Conservation (phyloP, 2,113 vertebrate species). For the Toxostoma redivivum region DNA sequence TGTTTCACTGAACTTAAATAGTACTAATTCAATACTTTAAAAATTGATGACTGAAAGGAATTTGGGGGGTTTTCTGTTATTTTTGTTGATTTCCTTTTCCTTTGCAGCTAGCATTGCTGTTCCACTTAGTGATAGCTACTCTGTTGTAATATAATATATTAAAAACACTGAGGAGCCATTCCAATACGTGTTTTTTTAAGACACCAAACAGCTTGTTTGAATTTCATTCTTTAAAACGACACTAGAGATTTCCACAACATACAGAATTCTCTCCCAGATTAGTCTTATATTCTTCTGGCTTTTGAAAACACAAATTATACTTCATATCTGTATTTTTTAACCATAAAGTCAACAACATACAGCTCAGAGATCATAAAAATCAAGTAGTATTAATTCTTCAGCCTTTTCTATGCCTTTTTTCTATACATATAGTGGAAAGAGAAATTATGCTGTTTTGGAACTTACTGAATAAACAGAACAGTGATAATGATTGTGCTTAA, state of each 20-base stretch:
- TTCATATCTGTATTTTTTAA: not conserved
- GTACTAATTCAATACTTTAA: not conserved
- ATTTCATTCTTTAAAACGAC: not conserved
- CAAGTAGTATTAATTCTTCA: not conserved
- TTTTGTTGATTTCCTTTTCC: not conserved
- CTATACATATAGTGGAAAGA: not conserved
- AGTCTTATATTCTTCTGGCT: not conserved
- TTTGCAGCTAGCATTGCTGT: not conserved
- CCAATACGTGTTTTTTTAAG: not conserved
- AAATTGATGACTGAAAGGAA: not conserved
- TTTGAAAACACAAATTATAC: not conserved
- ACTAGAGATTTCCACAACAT: not conserved
- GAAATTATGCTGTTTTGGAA: not conserved
- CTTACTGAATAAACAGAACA: not conserved
- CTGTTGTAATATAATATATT: too few species aligned
- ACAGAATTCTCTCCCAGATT: not conserved
- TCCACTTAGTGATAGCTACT: not conserved
- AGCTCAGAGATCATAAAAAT: not conserved
- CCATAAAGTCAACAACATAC: not conserved
- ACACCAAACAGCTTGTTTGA: not conserved
- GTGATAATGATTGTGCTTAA: not conserved
- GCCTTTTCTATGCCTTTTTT: not conserved
- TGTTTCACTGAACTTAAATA: not conserved
- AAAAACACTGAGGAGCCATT: not conserved
- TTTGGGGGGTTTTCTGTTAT: fast-evolving